phyloP scores from a whole-genome alignment of 1,140 invertebrate genomes.

The Pseudomyrmex sp. region DNA sequence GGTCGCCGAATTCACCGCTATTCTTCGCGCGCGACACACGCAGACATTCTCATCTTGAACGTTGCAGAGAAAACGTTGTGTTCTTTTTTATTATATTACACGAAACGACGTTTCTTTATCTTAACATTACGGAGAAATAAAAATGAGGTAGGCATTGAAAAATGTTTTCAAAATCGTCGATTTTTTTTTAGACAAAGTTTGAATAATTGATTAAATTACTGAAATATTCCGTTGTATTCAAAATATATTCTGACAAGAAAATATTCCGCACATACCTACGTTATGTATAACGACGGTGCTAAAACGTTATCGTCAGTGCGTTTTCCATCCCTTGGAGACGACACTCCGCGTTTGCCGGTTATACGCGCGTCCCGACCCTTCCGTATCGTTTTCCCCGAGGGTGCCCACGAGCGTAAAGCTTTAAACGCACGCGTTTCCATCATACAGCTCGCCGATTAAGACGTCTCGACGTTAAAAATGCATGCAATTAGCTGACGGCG shows the following conservation, averaged over 20 bases:
- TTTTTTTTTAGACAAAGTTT: not conserved
- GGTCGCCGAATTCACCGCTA: constrained; percentile 56
- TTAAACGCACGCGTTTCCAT: constrained; percentile 76
- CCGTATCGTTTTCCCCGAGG: constrained; percentile 64
- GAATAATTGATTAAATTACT: constrained; percentile 16
- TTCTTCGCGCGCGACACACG: constrained; percentile 12
- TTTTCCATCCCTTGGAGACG: constrained; percentile 45
- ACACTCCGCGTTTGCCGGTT: constrained; percentile 23
- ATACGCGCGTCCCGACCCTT: not conserved
- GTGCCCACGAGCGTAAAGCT: constrained; percentile 64
- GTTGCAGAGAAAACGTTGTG: not conserved
- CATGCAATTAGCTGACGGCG: constrained; percentile 77
- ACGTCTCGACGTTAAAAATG: constrained; percentile 79
- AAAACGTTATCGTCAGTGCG: constrained; percentile 48
- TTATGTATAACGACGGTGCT: constrained; percentile 21
- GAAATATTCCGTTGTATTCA: not conserved
- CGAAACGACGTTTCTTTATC: too few relatives aligned
- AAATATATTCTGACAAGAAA: not conserved
- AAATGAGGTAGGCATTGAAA: not conserved
- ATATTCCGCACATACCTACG: not conserved
- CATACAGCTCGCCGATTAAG: constrained; percentile 77
- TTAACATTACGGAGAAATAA: too few relatives aligned
- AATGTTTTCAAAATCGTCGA: not conserved
- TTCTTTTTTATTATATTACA: not conserved
- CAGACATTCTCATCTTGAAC: constrained; percentile 12